Evolutionary conservation across 1,140 invertebrate species (phyloP), one percentile per base, ranked within the genome.

Genomic region (Megalopta genalis): DNA sequence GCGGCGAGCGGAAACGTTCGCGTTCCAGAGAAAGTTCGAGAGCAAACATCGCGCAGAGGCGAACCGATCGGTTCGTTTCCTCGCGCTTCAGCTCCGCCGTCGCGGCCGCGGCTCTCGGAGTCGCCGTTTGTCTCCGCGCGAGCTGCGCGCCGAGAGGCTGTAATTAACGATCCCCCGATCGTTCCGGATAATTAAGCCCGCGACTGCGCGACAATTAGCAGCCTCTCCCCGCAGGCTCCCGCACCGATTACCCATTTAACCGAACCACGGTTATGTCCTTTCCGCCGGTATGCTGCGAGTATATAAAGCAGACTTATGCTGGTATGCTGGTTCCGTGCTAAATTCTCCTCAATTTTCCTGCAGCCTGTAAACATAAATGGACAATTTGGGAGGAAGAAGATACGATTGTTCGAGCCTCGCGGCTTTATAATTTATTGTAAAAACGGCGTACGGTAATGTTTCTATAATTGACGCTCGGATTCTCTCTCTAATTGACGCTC

Each of bases 181-280:
- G 82, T 86, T 86, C 67, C 82, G 74, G 75, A 66, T 71, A 80
- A 84, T 86, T 84, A 86, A 80, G 62, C 57, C 16, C 78, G 10
- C 76, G 70, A 80, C 49, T 79, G 32, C 32, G 37, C 63, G 77
- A 81, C 74, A 86, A 76, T 72, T 71, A 70, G 59, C 66, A 52
- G 49, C 37, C 71, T 73, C 57, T 42, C 23, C 37, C 21, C 52
- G n/a, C 12, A 21, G 10, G 12, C 14, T 49, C 32, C 37, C 12
- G n/a, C 57, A 25, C 25, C 46, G 57, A 65, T 65, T 72, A 78
- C 76, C 49, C 25, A 57, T 78, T 46, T 18, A n/a, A 27, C 16
- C 63, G 37, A 27, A 6, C 23, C 16, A 27, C 32, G 32, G 1
- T 32, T n/a, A n/a, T n/a, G 1, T 32, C 32, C 32, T 32, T 32